Base-by-base conservation (phyloP, 2,888 invertebrate genomes). In the Ophioninae sp. region DNA sequence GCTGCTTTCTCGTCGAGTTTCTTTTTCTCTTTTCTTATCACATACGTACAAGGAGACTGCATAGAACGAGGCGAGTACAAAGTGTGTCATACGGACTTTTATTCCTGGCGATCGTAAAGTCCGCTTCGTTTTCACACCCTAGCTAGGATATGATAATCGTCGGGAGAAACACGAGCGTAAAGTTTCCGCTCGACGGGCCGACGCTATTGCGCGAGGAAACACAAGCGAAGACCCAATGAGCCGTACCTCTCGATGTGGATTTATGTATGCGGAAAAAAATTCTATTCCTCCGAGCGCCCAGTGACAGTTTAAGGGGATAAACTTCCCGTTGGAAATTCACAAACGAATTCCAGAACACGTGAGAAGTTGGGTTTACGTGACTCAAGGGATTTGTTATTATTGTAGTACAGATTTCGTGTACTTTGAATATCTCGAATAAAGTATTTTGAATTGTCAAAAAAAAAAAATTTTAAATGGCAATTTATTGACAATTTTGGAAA, bases 1-100 rank as follows among this genome's bases (percentile, higher is more conserved):
- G 82, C 82, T 82, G 81, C 85, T 82, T 30, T 80, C 78, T 72
- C 72, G 68, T 51, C 23, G 58, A 67, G n/a, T 44, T 44, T 80
- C 74, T 81, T 58, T 71, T 30, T 30, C 37, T 72, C 58, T 41
- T 61, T 61, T 73, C 39, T 73, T 73, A 61, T 71, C 64, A 39
- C 10, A n/a, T 68, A 30, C 44, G 20, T 39, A 58, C 22, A 39
- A 73, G 61, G 5, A 41, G 20, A 10, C 37, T 71, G 37, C 20
- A 20, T n/a, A 6, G 39, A 71, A 71, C 69, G 51, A 44, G 20
- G 51, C 37, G 64, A 74, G 51, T 41, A n/a, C 37, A 74, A 74
- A 56, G 74, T 51, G 51, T 75, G 56, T 75, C 56, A 75, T 75
- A 65, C 51, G 37, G 56, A 74, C 20, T 56, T 65, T 74, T 44